phyloP scores from a whole-genome alignment of 1,140 invertebrate species.

The Tetraneura akinire region DNA sequence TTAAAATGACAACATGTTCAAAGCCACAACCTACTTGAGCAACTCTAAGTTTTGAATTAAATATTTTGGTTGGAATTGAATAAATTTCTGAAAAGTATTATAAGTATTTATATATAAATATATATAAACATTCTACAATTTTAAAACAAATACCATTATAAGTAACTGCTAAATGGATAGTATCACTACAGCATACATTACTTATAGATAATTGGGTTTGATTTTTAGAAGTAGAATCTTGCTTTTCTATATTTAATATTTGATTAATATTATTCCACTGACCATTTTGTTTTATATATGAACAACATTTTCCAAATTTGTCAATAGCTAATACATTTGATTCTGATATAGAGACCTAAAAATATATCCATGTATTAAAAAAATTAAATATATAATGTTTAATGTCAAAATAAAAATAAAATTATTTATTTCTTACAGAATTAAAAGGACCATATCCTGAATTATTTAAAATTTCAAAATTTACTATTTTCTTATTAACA shows the following conservation, averaged over 20 bases:
- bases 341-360: conserved; percentile 41
- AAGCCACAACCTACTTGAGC: conserved; percentile 73
- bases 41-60: conserved; percentile 45
- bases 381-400: neutral
- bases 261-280: conserved; percentile 44
- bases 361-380: neutral
- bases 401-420: neutral
- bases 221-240: neutral
- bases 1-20: conserved; percentile 76
- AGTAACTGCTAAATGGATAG: conserved; percentile 35
- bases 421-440: conserved; percentile 23
- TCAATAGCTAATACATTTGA: conserved; percentile 33
- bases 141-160: conserved; percentile 34
- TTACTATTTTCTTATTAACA: neutral
- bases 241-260: neutral
- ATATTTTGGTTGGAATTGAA: conserved; percentile 48
- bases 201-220: conserved; percentile 6
- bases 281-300: conserved; percentile 14
- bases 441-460: conserved; percentile 26
- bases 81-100: conserved; percentile 19
- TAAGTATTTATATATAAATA: neutral
- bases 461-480: conserved; percentile 13
- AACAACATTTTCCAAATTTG: conserved; percentile 36
- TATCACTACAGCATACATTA: conserved; percentile 49
- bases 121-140: too few relatives aligned